Base-by-base conservation (phyloP, 2,888 invertebrate genomes). In the Byasa hedistus region DNA sequence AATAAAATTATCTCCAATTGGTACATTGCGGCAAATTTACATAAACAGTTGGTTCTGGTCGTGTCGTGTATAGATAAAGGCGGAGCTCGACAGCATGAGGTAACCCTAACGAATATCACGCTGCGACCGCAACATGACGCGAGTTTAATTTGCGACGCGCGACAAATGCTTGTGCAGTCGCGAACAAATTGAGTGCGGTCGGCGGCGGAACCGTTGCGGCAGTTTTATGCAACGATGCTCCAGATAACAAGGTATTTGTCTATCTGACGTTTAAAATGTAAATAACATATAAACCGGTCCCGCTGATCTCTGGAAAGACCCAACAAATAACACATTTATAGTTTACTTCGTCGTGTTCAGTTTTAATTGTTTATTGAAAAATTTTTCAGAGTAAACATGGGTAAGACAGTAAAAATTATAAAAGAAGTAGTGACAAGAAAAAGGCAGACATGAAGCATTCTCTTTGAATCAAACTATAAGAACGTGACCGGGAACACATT, bases 121-220 rank as follows among this genome's bases (percentile, higher is more conserved):
- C 48, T 17, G 56, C 21, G 19, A 57, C 61, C 61, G 24, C 57
- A 57, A 65, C 60, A 58, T 36, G 60, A 61, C 56, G 32, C 56
- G 58, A 57, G 65, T 65, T 65, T 56, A 61, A 57, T 57, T 61
- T 36, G 48, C 23, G 36, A 61, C 57, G 27, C 54, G 57, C 23
- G 27, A 64, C 64, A 64, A 57, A 64, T 59, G 54, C 44, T 44
- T 58, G 22, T 62, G 54, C 55, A 61, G 52, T 57, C 24, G 61
- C 61, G 51, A 61, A 61, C 65, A 61, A 61, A 61, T 66, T 61
- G 65, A 66, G 61, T 66, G 65, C 39, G 54, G 66, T 66, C 27
- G 61, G 27, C 23, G 39, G 57, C 21, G 51, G 61, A n/a, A 51
- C 65, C 4, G 57, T 61, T 61, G 52, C 57, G 62, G 39, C 57